Percentiles rank a stretch among this genome's conserved stretches.
Conservation (phyloP, 2,797 vertebrate genomes). For the Myotis myotis region DNA sequence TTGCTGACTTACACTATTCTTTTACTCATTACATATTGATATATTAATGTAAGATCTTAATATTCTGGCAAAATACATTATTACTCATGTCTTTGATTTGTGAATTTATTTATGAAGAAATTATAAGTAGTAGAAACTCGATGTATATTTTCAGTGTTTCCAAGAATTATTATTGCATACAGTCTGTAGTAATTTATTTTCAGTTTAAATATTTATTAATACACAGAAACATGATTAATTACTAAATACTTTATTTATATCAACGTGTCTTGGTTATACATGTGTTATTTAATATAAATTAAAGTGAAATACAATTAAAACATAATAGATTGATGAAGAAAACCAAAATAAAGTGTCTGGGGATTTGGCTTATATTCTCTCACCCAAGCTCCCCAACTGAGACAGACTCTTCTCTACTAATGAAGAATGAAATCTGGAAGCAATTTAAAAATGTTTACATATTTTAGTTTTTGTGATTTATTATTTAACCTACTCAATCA, state of each 20-base stretch:
- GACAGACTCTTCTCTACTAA: neutral
- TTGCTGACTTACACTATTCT: constrained; percentile 42
- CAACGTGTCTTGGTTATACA: constrained; percentile 14
- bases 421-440: neutral
- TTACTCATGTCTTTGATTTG: constrained; percentile 53
- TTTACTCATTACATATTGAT: constrained; percentile 43
- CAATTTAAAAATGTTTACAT: neutral
- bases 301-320: neutral
- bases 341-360: neutral
- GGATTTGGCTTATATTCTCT: neutral
- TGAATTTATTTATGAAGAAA: constrained; percentile 9
- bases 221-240: constrained; percentile 24
- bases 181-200: constrained; percentile 45
- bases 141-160: constrained; percentile 43
- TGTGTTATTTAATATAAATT: constrained; percentile 30
- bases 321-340: neutral
- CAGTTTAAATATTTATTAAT: constrained; percentile 55
- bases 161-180: constrained; percentile 12
- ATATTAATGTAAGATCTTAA: constrained; percentile 47
- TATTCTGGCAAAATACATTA: constrained; percentile 23
- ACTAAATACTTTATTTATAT: constrained; percentile 18
- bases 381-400: neutral
- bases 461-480: neutral
- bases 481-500: neutral
- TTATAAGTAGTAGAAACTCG: neutral